phyloP scores from a whole-genome alignment of 1,140 invertebrate genomes.

The Grapholita molesta region DNA sequence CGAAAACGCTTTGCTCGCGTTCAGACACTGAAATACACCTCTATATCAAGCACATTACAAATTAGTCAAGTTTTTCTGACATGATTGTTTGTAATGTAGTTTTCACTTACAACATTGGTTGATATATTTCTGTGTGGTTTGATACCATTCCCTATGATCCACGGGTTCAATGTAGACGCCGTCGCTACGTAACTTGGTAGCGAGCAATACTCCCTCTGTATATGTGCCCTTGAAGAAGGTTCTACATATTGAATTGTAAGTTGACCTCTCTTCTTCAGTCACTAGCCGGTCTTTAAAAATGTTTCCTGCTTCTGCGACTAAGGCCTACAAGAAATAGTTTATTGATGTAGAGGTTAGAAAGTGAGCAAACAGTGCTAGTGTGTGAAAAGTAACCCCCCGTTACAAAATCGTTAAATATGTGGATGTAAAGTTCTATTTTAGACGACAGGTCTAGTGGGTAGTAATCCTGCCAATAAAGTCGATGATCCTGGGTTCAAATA shows the following conservation, averaged over 20 bases:
- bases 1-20: constrained; percentile 55
- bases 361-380: too few relatives aligned
- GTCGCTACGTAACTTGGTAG: constrained; percentile 45
- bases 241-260: constrained; percentile 82
- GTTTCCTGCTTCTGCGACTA: constrained; percentile 86
- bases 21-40: constrained; percentile 50
- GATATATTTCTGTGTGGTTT: constrained; percentile 82
- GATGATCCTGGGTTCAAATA: too few relatives aligned
- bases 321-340: constrained; percentile 76
- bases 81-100: too few relatives aligned
- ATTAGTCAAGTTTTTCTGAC: background rate
- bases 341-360: too few relatives aligned
- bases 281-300: constrained; percentile 90
- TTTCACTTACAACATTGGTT: constrained; percentile 81
- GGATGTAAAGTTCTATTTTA: too few relatives aligned
- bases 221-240: constrained; percentile 43
- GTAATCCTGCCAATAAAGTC: too few relatives aligned
- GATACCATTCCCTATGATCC: constrained; percentile 79
- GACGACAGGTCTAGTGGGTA: too few relatives aligned
- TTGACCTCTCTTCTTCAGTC: constrained; percentile 81
- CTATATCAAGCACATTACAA: background rate
- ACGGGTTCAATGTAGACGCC: constrained; percentile 60
- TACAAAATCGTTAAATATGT: too few relatives aligned
- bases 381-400: too few relatives aligned
- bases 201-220: constrained; percentile 42